Evolutionary conservation across 2,797 vertebrate genomes (phyloP), one percentile per base, ranked within the genome.

Genomic region (Siniperca obscura): DNA sequence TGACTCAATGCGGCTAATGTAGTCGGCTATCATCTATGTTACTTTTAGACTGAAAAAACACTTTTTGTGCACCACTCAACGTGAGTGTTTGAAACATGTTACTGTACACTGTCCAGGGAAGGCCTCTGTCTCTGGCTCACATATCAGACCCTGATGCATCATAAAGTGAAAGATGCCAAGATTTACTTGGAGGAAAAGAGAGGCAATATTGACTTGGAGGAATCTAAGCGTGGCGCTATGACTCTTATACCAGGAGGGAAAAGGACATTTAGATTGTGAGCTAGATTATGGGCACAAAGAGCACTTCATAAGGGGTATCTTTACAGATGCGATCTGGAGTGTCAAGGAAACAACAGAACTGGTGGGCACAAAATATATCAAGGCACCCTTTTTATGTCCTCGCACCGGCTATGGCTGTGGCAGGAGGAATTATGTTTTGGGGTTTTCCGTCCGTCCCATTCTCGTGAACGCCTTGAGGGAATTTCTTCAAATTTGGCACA

Each of bases 261-360:
- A 78, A 70, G 60, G 74, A 78, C 74, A 67, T 78, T 86, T 78
- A 68, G 85, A 86, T 83, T 52, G 66, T 71, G 66, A 75, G 78
- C 67, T 48, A 57, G 81, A 83, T 80, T 74, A 44, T 70, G 27
- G 50, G 50, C 81, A 81, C 84, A 80, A 73, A 80, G 68, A 76
- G 21, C 50, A 68, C 74, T 76, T 84, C 50, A 73, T 73, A 72
- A 52, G 62, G 11, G 14, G 53, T 27, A 55, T 70, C 60, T 74
- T 70, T 62, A 44, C 22, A 83, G 53, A 71, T 74, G n/a, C 0
- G 11, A 78, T 78, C 57, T 50, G n/a, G 9, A 36, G 25, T 14
- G 42, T 34, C 42, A 46, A 16, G 13, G 64, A 62, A 76, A 71
- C 76, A 73, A 67, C 34, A 65, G 17, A 70, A 59, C 42, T 36